phyloP scores from a whole-genome alignment of 2,797 vertebrate species.

The Adelosebastes latens region DNA sequence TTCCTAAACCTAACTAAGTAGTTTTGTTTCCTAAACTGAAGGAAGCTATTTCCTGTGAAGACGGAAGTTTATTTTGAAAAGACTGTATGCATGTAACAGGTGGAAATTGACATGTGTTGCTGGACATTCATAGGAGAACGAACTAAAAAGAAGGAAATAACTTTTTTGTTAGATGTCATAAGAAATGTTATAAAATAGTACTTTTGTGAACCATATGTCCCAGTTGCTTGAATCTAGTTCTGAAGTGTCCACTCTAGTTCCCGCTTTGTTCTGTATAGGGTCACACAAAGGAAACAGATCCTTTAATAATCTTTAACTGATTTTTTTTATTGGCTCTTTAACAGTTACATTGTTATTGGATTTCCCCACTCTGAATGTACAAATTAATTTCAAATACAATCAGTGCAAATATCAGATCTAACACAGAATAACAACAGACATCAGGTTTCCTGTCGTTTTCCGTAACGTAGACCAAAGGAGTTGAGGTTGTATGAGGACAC shows the following conservation, averaged over 20 bases:
- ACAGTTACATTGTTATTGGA: neutral
- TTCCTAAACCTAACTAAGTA: too few relatives aligned
- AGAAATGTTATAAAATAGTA: too few relatives aligned
- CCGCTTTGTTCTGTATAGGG: neutral
- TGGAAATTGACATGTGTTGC: too few relatives aligned
- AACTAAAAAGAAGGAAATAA: too few relatives aligned
- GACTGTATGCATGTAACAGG: too few relatives aligned
- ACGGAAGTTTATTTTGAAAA: too few relatives aligned
- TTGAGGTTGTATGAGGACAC: constrained; percentile 83
- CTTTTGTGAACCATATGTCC: too few relatives aligned
- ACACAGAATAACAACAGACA: neutral
- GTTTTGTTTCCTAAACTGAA: too few relatives aligned
- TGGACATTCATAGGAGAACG: too few relatives aligned
- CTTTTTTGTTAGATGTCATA: too few relatives aligned
- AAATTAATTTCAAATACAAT: neutral
- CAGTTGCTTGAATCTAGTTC: too few relatives aligned
- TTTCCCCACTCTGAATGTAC: neutral
- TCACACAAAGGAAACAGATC: neutral
- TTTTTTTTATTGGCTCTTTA: neutral
- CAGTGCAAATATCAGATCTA: neutral
- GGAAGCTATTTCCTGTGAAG: too few relatives aligned
- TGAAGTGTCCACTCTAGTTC: neutral
- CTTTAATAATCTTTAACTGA: neutral
- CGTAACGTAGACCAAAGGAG: constrained; percentile 86
- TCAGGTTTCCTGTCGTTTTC: constrained; percentile 61